Evolutionary conservation across 2,888 invertebrate genomes (phyloP).

Genomic region (Drosophila picticornis): DNA sequence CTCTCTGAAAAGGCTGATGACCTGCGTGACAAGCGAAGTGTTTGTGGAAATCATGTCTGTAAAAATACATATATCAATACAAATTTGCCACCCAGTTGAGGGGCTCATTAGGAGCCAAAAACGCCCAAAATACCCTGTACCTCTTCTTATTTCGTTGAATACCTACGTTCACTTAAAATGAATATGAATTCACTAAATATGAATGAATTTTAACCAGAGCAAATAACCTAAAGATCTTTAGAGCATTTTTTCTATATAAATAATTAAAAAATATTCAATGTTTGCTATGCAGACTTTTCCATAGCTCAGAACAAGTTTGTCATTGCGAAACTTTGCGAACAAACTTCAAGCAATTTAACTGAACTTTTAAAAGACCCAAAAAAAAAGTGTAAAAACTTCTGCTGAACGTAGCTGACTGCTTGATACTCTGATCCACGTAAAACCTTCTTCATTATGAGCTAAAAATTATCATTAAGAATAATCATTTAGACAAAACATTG

Average conservation of each 20-base stretch:
- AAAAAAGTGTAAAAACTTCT: background rate
- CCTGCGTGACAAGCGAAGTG: slow-evolving; percentile 10
- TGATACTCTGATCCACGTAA: background rate
- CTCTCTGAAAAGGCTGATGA: background rate
- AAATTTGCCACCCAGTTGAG: slow-evolving; percentile 16
- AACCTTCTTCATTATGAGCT: background rate
- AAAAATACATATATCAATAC: slow-evolving; percentile 13
- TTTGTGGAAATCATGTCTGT: background rate
- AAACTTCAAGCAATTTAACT: slow-evolving; percentile 4
- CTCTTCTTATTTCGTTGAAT: background rate
- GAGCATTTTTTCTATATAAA: background rate
- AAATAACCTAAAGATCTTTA: background rate
- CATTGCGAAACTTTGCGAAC: slow-evolving; percentile 1
- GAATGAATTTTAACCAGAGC: too few species aligned
- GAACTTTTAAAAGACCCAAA: background rate
- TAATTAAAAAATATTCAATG: background rate
- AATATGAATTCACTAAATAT: background rate
- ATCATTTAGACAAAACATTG: background rate
- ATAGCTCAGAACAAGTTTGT: background rate
- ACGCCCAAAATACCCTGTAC: too few species aligned
- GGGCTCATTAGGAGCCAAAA: slow-evolving; percentile 16
- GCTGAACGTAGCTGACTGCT: background rate
- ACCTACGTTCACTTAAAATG: background rate
- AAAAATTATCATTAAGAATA: background rate
- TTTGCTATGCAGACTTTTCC: background rate